Evolutionary conservation across 1,140 invertebrate genomes (phyloP), one percentile per base, ranked within the genome.

Genomic region (Galendromus occidentalis): DNA sequence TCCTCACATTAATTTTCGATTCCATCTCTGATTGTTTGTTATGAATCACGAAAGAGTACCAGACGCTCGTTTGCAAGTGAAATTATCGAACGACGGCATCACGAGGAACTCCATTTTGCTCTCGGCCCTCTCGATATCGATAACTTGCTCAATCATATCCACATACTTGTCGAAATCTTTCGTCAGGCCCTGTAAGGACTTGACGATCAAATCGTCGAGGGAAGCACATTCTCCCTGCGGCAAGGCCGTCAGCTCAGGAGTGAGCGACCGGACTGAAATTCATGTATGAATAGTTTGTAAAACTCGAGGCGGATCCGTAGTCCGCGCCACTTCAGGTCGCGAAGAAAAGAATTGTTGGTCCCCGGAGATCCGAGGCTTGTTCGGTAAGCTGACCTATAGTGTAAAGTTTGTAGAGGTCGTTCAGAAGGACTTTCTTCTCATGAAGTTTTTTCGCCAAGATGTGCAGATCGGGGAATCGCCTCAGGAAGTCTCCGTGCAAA

Each of bases 401-500:
- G 51, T 59, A 59, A 4, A 59, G 51, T 25, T 59, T 59, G 22
- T 59, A 59, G 51, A 59, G 51, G 25, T 59, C 51, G 25, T 6
- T 33, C 25, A 59, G 51, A 1, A 17, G 82, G 0, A 86, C 88
- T 75, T 86, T 90, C 69, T 88, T 87, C 45, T 83, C 81, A 7
- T 82, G 79, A 12, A 98, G 78, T 71, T 87, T 86, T 70, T 88
- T 85, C 0, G 85, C 82, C 1, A 96, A 73, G 63, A 85, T 81
- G 71, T 88, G 83, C 44, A 96, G 80, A 76, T 98, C 94, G 0
- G 92, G 91, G 68, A 97, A 81, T 63, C 85, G 80, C 20, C 84
- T 77, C 2, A 98, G 74, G 72, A 86, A 82, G 66, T 92, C 86
- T 47, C 91, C 84, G 67, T 82, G 81, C 0, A 96, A 72, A n/a